Evolutionary conservation across 1,140 invertebrate species (phyloP).

Genomic region (Drosophila neocordata): DNA sequence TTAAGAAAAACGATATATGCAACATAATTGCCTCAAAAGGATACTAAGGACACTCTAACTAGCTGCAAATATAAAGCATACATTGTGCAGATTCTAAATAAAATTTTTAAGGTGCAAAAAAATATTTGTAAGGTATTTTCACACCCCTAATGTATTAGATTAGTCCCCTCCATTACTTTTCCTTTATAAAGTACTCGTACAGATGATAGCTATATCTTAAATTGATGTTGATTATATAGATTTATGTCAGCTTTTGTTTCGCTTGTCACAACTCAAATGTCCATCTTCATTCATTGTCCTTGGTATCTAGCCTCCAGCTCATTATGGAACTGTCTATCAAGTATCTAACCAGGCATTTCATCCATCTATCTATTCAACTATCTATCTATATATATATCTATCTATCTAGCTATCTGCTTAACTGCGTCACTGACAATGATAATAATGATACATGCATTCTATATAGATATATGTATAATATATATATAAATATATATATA

Average conservation of each 20-base stretch:
- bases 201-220: too few species aligned
- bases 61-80: too few species aligned
- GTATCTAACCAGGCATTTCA: slow-evolving; percentile 8
- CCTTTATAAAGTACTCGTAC: too few species aligned
- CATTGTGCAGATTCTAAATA: too few species aligned
- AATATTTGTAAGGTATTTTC: too few species aligned
- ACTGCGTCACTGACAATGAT: slow-evolving; percentile 44
- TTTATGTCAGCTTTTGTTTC: slow-evolving; percentile 7
- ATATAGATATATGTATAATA: slow-evolving; percentile 14
- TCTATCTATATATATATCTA: slow-evolving; percentile 68
- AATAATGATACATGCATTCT: slow-evolving; percentile 44
- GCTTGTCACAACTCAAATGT: slow-evolving; percentile 1
- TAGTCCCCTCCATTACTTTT: too few species aligned
- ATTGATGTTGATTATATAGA: not conserved
- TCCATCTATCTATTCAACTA: slow-evolving; percentile 44
- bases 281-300: not conserved
- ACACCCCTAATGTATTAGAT: too few species aligned
- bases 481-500: not conserved
- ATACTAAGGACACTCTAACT: too few species aligned
- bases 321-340: slow-evolving; percentile 33
- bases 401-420: slow-evolving; percentile 66
- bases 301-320: slow-evolving; percentile 1
- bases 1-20: too few species aligned
- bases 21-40: too few species aligned
- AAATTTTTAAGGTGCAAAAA: too few species aligned